These are phyloP conservation scores for Nematostella vectensis DNA, from an alignment of 92 coral and sea anemone species.

Conservation along the genomic window DNA sequence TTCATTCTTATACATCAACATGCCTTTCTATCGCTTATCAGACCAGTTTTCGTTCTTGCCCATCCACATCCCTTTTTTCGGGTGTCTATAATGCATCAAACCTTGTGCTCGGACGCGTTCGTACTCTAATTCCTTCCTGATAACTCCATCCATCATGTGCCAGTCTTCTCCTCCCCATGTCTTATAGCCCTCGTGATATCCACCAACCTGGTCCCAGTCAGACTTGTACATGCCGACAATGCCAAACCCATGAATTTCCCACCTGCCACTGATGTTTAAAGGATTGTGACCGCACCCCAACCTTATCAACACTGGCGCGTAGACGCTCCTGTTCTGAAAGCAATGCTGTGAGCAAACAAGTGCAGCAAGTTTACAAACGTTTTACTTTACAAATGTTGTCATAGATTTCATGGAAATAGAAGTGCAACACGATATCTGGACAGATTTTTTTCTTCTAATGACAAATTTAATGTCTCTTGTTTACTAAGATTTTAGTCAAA, in stretches of 20 bases:
- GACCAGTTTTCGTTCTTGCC: slow-evolving; percentile 3
- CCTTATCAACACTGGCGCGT: slow-evolving; percentile 37
- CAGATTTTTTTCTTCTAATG: too few species aligned
- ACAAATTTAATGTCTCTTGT: too few species aligned
- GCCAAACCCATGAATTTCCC: slow-evolving; percentile 52
- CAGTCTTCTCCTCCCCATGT: slow-evolving; percentile 66
- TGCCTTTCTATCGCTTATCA: too few species aligned
- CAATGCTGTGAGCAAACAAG: slow-evolving; percentile 31
- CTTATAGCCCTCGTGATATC: slow-evolving; percentile 11
- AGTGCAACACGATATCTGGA: too few species aligned
- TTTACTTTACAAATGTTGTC: neutral
- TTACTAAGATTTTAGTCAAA: too few species aligned
- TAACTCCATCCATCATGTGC: slow-evolving; percentile 40
- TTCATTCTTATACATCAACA: too few species aligned
- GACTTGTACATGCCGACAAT: slow-evolving; percentile 47
- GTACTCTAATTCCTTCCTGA: slow-evolving; percentile 40
- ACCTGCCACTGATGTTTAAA: slow-evolving; percentile 24
- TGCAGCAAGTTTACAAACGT: too few species aligned
- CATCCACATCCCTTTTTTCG: slow-evolving; percentile 49
- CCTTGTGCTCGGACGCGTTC: slow-evolving; percentile 40
- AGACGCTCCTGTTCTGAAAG: slow-evolving; percentile 44
- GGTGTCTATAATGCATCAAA: slow-evolving; percentile 41
- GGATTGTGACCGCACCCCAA: slow-evolving; percentile 33
- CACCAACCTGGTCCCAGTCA: slow-evolving; percentile 58
- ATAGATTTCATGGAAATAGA: too few species aligned